Evolutionary conservation across 2,888 invertebrate species (phyloP), one percentile per base, ranked within the genome.

Genomic region (Callinectes sapidus): DNA sequence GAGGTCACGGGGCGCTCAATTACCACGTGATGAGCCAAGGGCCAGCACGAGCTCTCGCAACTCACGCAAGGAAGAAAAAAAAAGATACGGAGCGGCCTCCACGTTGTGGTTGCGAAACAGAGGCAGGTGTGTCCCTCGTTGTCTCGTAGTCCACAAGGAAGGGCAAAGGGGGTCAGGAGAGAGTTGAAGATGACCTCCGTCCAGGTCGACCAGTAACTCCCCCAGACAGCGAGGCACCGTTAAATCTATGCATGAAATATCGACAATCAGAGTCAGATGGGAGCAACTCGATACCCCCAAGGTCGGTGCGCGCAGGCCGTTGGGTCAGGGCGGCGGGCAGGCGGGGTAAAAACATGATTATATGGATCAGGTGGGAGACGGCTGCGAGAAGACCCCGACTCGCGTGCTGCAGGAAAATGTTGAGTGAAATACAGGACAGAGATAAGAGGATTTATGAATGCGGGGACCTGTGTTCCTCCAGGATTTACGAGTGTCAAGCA

Each of bases 121-220:
- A 23, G 87, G 90, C 85, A n/a, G 48, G 55, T 32, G 61, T 87
- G 87, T 91, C 87, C 87, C 87, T 42, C 87, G n/a, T 48, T 16
- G 66, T 91, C 61, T 39, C 90, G 90, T 66, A 87, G 90, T 90
- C 90, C 90, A 85, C 66, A 87, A 18, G 91, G 87, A 77, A 87
- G 85, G 91, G 71, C 91, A 90, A 89, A 87, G 42, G 87, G 91
- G 91, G 91, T 87, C 86, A 91, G 77, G 87, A 87, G 87, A 87
- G 87, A 87, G 87, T 91, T 87, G 91, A 87, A 87, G 91, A 91
- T 91, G 91, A 91, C 91, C 91, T 91, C 91, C 71, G 87, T 71
- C 87, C 87, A 90, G 90, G 90, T 90, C 90, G 54, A 81, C 85
- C 87, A 86, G 61, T 87, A 87, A 91, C 91, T 81, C 66, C 42